phyloP scores from a whole-genome alignment of 2,113 vertebrate genomes.

The Halichoerus grypus region DNA sequence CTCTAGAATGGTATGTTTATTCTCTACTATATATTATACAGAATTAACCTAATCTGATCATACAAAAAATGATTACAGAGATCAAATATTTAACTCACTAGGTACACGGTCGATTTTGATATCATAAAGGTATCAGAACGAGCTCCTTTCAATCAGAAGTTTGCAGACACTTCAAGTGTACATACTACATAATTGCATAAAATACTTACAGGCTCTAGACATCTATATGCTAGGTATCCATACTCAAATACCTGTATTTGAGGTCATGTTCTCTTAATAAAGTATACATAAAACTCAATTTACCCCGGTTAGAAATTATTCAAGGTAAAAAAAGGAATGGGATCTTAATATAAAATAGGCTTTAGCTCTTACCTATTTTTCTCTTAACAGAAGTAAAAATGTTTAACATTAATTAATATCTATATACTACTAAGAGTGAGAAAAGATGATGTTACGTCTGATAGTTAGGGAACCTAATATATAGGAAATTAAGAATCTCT shows the following conservation, averaged over 20 bases:
- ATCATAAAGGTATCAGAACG: background rate
- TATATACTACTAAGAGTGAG: background rate
- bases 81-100: constrained; percentile 9
- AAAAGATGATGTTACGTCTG: background rate
- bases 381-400: background rate
- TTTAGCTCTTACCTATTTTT: background rate
- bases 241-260: background rate
- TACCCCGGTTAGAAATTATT: background rate
- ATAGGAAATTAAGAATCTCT: background rate
- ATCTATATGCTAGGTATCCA: background rate
- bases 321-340: background rate
- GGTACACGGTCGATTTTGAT: background rate
- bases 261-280: background rate
- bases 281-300: background rate
- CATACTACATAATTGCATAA: background rate
- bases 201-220: background rate
- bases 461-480: background rate
- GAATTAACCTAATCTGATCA: background rate
- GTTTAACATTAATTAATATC: background rate
- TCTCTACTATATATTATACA: background rate
- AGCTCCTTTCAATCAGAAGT: background rate
- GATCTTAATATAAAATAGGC: background rate
- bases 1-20: background rate
- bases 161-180: background rate
- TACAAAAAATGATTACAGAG: background rate